Base-by-base conservation (phyloP, 2,888 invertebrate genomes). In the Bedellia somnulentella region DNA sequence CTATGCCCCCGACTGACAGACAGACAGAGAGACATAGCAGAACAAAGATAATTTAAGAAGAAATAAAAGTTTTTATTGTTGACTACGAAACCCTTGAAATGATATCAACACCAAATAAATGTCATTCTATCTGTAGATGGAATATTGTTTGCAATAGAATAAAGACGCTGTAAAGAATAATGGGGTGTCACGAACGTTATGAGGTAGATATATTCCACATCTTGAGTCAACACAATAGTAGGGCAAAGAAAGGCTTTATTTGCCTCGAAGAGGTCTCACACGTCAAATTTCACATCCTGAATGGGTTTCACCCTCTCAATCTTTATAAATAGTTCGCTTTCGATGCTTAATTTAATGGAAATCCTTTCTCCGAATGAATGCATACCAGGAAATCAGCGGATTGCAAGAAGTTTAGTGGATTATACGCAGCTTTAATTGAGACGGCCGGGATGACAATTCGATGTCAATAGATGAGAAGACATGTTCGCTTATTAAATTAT, bases 281-380 rank as follows among this genome's bases (percentile, higher is more conserved):
- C 73, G 71, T 75, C 71, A 68, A 73, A 75, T 75, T 75, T 68
- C 70, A 70, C 70, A 61, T 60, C 53, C 52, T 73, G 68, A 75
- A 73, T 68, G 47, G 61, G 34, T 35, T 29, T 52, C 14, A 57
- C 57, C 60, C 51, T 41, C 46, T 47, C 46, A 73, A 71, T 75
- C 73, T 73, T 73, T 71, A 67, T 64, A 71, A 30, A 73, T 73
- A 73, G 71, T 75, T 36, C 71, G 49, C 25, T 15, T 51, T 52
- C 44, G 47, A 63, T 60, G 73, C 52, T 70, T 73, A 75, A 75
- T 75, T 73, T 64, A 49, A 68, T 58, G 73, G 70, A 75, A 71
- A 67, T 63, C 60, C 49, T 46, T 48, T 42, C 37, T 43, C 44
- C 43, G 35, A 36, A 41, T 56, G 52, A 58, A 52, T 56, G 61